A percentile compares a stretch with the other conserved stretches of the same genome.
Evolutionary conservation across 2,888 invertebrate genomes (phyloP).

Genomic region (Cheilosia vernalis): DNA sequence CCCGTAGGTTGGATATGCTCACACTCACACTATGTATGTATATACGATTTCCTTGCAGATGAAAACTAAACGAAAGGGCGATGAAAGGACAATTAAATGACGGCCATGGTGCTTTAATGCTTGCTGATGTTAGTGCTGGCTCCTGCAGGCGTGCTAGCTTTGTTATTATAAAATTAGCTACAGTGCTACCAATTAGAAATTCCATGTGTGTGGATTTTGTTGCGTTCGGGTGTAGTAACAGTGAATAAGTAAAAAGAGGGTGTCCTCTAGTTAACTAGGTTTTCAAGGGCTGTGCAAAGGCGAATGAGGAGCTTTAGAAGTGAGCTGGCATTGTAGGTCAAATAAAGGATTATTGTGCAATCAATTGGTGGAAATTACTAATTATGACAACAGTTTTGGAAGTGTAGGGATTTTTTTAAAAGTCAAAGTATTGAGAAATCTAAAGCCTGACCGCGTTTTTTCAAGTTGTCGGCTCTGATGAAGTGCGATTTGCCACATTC

Average conservation of each 20-base stretch:
- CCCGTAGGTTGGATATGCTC: not conserved
- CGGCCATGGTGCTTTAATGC: constrained; percentile 37
- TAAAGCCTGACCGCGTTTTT: too few relatives aligned
- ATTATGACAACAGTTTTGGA: too few relatives aligned
- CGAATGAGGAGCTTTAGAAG: not conserved
- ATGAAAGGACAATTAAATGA: constrained; percentile 65
- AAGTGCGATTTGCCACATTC: too few relatives aligned
- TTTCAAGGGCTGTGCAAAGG: not conserved
- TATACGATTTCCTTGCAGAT: constrained; percentile 43
- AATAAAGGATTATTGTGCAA: too few relatives aligned
- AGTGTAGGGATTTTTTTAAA: too few relatives aligned
- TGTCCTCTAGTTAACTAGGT: not conserved
- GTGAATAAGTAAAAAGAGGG: not conserved
- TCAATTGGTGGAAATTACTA: too few relatives aligned
- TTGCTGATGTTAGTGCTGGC: constrained; percentile 28
- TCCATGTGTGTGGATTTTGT: constrained; percentile 55
- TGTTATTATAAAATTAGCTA: constrained; percentile 72
- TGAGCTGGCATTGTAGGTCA: not conserved
- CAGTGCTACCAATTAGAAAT: constrained; percentile 60
- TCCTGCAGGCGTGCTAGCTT: constrained; percentile 65
- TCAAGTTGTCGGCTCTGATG: too few relatives aligned
- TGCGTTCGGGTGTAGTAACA: constrained; percentile 25
- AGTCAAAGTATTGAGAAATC: too few relatives aligned
- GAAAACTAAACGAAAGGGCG: constrained; percentile 49
- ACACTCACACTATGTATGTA: not conserved